Evolutionary conservation across 1,140 invertebrate genomes (phyloP), one percentile per base, ranked within the genome.

Genomic region (Palaemon carinicauda): DNA sequence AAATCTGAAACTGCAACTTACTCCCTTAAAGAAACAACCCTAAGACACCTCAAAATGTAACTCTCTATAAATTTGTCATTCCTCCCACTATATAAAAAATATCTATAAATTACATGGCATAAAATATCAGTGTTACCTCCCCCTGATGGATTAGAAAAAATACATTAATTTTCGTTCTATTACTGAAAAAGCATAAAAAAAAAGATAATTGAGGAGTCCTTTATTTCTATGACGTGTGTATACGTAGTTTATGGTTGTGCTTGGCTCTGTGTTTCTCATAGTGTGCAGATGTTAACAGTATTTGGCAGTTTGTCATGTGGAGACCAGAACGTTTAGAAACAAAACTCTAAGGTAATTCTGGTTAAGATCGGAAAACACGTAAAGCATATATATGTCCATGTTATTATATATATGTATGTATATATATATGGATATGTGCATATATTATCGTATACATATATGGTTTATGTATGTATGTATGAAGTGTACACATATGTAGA

Each of bases 41-140:
- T 80, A 86, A 86, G 77, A 86, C 24, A 80, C 83, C 77, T 86
- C 83, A 69, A 84, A 74, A 80, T 80, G 77, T 86, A 80, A 86
- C 78, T 80, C 78, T 80, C 65, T 80, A 71, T 86, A 86, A 86
- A 86, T 65, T 86, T 74, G 78, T 86, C 83, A 86, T 74, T 86
- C 65, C 52, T 74, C 77, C 77, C 83, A 79, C 75, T 51, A 52
- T 79, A 80, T 80, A 71, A 78, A 86, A 86, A 73, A 79, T 80
- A 80, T 41, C 73, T 33, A 86, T 86, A 86, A 86, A 86, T 73
- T 86, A 24, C 71, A 86, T 80, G 83, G 83, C 83, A 86, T 86
- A 86, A 41, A 86, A 86, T 86, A 86, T 86, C 83, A 80, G 83
- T 86, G 83, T 86, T 86, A 86, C 83, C 83, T 86, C 77, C 83